Base-by-base conservation (phyloP, 2,888 invertebrate genomes). In the Drosophila cognata region DNA sequence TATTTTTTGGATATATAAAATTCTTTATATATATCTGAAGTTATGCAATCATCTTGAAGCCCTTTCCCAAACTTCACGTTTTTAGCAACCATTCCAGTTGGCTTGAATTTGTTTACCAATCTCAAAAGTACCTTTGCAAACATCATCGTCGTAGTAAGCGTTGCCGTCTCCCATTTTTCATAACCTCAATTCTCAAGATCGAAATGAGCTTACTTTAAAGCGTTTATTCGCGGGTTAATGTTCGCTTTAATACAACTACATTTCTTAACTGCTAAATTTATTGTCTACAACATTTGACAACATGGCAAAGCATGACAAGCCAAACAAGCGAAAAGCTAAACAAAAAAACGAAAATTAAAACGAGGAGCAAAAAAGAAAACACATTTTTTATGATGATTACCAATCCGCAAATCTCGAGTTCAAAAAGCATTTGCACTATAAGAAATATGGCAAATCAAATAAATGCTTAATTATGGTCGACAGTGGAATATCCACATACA, bases 371-470 rank as follows among this genome's bases (percentile, higher is more conserved):
- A 62, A 66, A 69, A 67, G 51, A 76, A 70, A 72, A 81, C 55
- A 69, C 51, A 65, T 72, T 71, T 78, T 74, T 74, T 70, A 74
- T 74, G 75, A 74, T 86, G 84, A 88, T 86, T 89, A 86, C 86
- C 86, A 89, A 86, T 86, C 63, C 64, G 55, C 73, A 77, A 79
- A 82, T 79, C 83, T 77, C 74, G 71, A 60, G 68, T 67, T 81
- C 67, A 69, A 74, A 79, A 79, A 72, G 48, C 67, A 82, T 79
- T 80, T 74, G 48, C 84, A 84, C 70, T 68, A 56, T 67, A 79
- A 78, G 69, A 90, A 90, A 88, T 90, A 88, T 84, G 87, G 88
- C 90, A 88, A 90, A 90, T 86, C 87, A 90, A 89, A 88, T 90
- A 88, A 91, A 82, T 89, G 91, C 84, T 89, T 91, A 91, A 91